Conservation (phyloP, 2,888 invertebrate genomes). For the Limnephilus marmoratus region DNA sequence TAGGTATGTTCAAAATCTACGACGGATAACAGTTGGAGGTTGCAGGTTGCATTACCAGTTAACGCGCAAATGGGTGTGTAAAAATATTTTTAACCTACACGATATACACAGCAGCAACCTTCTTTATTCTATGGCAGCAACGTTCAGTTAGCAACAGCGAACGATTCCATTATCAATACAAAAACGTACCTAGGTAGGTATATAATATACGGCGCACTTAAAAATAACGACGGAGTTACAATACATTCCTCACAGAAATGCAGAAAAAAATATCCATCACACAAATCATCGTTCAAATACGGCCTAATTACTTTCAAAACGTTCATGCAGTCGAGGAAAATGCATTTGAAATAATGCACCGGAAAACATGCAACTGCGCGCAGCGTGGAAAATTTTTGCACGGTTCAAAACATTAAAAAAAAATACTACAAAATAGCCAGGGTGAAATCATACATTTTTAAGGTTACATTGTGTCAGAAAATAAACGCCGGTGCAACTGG, state of each 20-base stretch:
- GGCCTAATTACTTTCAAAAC: background rate
- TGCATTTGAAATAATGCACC: background rate
- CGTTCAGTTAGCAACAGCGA: slow-evolving; percentile 37
- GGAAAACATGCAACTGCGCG: background rate
- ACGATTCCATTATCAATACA: slow-evolving; percentile 41
- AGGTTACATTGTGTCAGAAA: slow-evolving; percentile 27
- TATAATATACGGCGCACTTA: background rate
- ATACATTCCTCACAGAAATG: background rate
- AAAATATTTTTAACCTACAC: slow-evolving; percentile 14
- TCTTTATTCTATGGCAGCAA: background rate
- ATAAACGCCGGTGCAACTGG: slow-evolving; percentile 23
- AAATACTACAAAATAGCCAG: background rate
- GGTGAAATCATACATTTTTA: background rate
- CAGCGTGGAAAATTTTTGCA: background rate
- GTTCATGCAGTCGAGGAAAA: background rate
- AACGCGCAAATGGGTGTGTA: slow-evolving; percentile 2
- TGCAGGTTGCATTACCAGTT: background rate
- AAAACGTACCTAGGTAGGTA: slow-evolving; percentile 16
- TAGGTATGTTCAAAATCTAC: slow-evolving; percentile 69
- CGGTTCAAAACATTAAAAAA: background rate
- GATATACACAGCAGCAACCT: background rate
- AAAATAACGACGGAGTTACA: slow-evolving; percentile 18
- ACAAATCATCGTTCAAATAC: background rate
- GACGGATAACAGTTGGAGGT: slow-evolving; percentile 62
- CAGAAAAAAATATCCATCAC: background rate